Base-by-base conservation (phyloP, 1,140 invertebrate genomes). In the Thrips palmi region DNA sequence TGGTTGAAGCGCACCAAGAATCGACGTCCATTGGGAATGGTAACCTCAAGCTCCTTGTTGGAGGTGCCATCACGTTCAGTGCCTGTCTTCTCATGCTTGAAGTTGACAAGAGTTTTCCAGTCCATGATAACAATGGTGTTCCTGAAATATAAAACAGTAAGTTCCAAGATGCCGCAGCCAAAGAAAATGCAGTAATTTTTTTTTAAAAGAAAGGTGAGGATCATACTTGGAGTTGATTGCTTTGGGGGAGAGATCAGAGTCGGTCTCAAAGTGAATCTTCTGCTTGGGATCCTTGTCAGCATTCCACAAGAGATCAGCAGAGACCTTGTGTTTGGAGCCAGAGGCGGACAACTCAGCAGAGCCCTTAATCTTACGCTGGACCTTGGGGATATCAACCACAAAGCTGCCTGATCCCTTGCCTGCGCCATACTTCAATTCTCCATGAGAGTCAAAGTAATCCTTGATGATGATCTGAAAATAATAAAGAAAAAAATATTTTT, bases 211-310 rank as follows among this genome's bases (percentile, higher is more conserved):
- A 30, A 6, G 12, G n/a, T n/a, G n/a, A n/a, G n/a, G n/a, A n/a
- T 59, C 62, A 59, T 55, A 67, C 60, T 74, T 79, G 0, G 74
- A 67, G n/a, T 72, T 66, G 1, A 80, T 22, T 2, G 58, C 56
- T 0, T 60, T 60, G 4, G 67, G 62, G 0, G 63, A 64, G 0
- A 66, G 39, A 31, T 66, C 66, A 24, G 63, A 70, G 20, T 65
- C 58, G 0, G 76, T 76, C n/a, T 61, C 62, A 4, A 77, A 46
- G 41, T 64, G 60, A 1, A 82, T 43, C 44, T 70, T 71, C 32
- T 74, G 69, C 30, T 52, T 68, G 10, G 71, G 70, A 48, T 77
- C 66, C 42, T 77, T 77, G 10, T 71, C 67, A n/a, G 67, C 72
- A 49, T 81, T 66, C 6, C 71, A 67, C 33, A 63, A 65, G 1